Base-by-base conservation (phyloP, 2,113 vertebrate species). In the Phaethon lepturus region DNA sequence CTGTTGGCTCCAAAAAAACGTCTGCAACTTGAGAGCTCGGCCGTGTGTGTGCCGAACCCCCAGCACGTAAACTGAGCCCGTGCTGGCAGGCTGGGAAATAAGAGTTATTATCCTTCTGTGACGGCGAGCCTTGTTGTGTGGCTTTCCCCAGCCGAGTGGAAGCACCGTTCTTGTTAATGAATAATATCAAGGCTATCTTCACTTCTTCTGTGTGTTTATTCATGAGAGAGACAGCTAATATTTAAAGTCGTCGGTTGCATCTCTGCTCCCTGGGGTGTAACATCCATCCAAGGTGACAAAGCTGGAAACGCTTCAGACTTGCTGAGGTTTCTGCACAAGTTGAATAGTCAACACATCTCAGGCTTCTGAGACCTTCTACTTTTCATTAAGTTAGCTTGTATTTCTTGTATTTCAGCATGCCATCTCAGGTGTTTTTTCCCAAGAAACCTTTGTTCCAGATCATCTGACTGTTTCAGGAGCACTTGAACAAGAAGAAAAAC, bases 391-490 rank as follows among this genome's bases (percentile, higher is more conserved):
- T 47, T 28, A 75, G 64, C 59, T 66, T 42, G 15, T 83, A 68
- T 84, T 96, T 63, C 85, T 90, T 93, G 19, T 77, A 68, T 94
- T 93, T 95, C 84, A 83, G 79, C 91, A 78, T 96, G 94, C 81
- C 77, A 92, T 76, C 94, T 97, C 97, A 97, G 97, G 97, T 95
- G 92, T 80, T 96, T 96, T 96, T 94, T 92, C 71, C 80, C 76
- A 86, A 93, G 96, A 92, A 95, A 97, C 95, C 88, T 97, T 93
- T 98, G 96, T 98, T 98, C 95, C 97, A 90, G 96, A 97, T 97
- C 88, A 86, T 97, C 97, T 98, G 98, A 98, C 97, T 98, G 95
- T 98, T 99, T 98, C 98, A 98, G 98, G 97, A 98, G 98, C 98
- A 97, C 96, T 98, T 96, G 98, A 90, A 97, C 85, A 79, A 97